Evolutionary conservation across 1,140 invertebrate species (phyloP), one percentile per base, ranked within the genome.

Genomic region (Temnothorax longispinosus): DNA sequence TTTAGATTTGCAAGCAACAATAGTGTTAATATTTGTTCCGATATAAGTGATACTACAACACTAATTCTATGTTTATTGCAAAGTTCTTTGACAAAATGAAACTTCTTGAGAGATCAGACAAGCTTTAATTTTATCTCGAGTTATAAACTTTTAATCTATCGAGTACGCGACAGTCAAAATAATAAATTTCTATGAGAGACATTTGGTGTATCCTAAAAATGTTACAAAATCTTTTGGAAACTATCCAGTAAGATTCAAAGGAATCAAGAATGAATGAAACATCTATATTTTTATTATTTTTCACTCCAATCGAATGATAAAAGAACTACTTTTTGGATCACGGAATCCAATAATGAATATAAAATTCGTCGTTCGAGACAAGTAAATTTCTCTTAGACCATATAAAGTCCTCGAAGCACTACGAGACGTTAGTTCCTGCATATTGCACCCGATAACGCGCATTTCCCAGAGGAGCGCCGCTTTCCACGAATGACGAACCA

Each of bases 391-490:
- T 67, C 47, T 13, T 7, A 44, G n/a, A 21, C 10, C 38, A 1
- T 7, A 3, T 21, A 44, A 27, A 27, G 41, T 75, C 35, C 32
- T 44, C 7, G 10, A n/a, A 62, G 10, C 7, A 80, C 41, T 67
- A 2, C 15, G 13, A 27, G 50, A 54, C 11, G 62, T 67, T 62
- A n/a, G 3, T 54, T 41, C 8, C 18, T 21, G 10, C 10, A 21
- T 77, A 38, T n/a, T 44, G 11, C 32, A 38, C n/a, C 50, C 13
- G 62, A 41, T 67, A 67, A 54, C 47, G 27, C 13, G 62, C 18
- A 91, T 92, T 92, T 91, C 91, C 90, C 89, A 62, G n/a, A 13
- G 67, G 74, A 78, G 60, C 62, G n/a, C 35, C 47, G 58, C 35
- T 65, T 38, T 38, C 18, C 13, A 15, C 0, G 21, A 71, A 77